A percentile compares a stretch with the other conserved stretches of the same genome.
phyloP scores from a whole-genome alignment of 2,113 vertebrate species.

The Archocentrus centrarchus region DNA sequence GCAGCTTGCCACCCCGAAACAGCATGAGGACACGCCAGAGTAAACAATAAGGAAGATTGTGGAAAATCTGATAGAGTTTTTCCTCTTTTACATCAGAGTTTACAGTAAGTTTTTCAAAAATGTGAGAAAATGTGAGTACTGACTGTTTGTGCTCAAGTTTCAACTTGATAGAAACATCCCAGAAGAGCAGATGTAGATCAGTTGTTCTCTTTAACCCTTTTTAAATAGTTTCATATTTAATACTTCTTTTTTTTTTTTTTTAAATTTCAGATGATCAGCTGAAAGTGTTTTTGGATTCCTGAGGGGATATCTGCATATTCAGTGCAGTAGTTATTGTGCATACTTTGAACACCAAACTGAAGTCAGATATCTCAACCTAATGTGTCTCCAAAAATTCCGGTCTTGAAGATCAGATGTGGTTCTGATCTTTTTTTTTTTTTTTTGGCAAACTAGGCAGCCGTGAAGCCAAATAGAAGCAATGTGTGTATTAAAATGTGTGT shows the following conservation, averaged over 20 bases:
- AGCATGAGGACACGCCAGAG: neutral
- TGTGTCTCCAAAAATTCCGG: conserved; percentile 26
- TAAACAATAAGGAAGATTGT: conserved; percentile 1
- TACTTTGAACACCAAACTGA: neutral
- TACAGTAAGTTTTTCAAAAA: conserved; percentile 4
- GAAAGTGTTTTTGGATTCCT: neutral
- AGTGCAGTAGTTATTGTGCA: neutral
- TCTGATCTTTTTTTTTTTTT: conserved; percentile 29
- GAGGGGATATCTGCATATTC: neutral
- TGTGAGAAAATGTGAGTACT: conserved; percentile 21
- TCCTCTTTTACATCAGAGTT: neutral
- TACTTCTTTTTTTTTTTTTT: neutral
- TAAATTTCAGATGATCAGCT: neutral
- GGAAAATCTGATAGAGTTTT: neutral
- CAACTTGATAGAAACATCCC: conserved; percentile 25
- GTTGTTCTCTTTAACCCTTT: conserved; percentile 14
- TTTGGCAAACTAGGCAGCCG: conserved; percentile 18
- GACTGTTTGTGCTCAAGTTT: conserved; percentile 21
- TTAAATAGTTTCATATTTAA: neutral
- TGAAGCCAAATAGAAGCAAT: conserved; percentile 17
- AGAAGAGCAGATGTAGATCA: conserved; percentile 24
- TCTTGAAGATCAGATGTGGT: conserved; percentile 38
- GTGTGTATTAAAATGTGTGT: conserved; percentile 13
- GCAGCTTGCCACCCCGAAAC: neutral
- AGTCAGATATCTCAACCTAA: conserved; percentile 26